These are phyloP conservation scores for Globodera ellingtonae DNA, from an alignment of 1,140 invertebrate genomes.

Conservation along the genomic window DNA sequence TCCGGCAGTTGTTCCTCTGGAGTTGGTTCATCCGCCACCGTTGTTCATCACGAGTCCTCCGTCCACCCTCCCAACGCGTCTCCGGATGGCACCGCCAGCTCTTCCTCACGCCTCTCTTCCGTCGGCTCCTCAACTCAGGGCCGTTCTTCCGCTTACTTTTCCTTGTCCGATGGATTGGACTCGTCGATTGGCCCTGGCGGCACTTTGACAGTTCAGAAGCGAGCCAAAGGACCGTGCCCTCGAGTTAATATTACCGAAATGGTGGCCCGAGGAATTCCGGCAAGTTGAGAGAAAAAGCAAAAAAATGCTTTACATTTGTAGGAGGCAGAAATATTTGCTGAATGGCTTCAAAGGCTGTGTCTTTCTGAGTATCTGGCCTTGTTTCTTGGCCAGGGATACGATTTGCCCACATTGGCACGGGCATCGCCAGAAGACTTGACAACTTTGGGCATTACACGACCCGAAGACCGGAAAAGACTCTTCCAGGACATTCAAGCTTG, in stretches of 20 bases:
- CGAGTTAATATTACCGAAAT: slow-evolving; percentile 70
- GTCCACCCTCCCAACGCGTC: neutral
- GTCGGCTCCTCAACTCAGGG: slow-evolving; percentile 30
- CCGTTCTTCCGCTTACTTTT: slow-evolving; percentile 35
- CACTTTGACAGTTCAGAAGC: slow-evolving; percentile 20
- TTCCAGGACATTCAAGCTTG: slow-evolving; percentile 93
- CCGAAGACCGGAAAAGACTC: slow-evolving; percentile 89
- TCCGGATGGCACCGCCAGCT: neutral
- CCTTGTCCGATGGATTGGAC: slow-evolving; percentile 27
- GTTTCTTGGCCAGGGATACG: slow-evolving; percentile 92
- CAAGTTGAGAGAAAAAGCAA: slow-evolving; percentile 60
- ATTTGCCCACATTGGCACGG: slow-evolving; percentile 90
- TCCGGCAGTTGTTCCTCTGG: slow-evolving; percentile 26
- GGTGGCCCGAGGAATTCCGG: slow-evolving; percentile 70
- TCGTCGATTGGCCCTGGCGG: slow-evolving; percentile 14
- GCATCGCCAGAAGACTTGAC: slow-evolving; percentile 92
- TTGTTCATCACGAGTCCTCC: neutral
- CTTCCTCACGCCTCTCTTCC: slow-evolving; percentile 32
- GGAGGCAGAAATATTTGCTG: slow-evolving; percentile 87
- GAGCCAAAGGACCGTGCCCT: slow-evolving; percentile 13
- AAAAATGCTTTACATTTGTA: slow-evolving; percentile 65
- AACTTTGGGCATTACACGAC: slow-evolving; percentile 89
- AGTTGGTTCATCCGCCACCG: neutral
- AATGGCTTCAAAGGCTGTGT: slow-evolving; percentile 89
- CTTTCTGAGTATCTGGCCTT: slow-evolving; percentile 93